phyloP scores from a whole-genome alignment of 1,140 invertebrate genomes.

The Cryptotermes secundus region DNA sequence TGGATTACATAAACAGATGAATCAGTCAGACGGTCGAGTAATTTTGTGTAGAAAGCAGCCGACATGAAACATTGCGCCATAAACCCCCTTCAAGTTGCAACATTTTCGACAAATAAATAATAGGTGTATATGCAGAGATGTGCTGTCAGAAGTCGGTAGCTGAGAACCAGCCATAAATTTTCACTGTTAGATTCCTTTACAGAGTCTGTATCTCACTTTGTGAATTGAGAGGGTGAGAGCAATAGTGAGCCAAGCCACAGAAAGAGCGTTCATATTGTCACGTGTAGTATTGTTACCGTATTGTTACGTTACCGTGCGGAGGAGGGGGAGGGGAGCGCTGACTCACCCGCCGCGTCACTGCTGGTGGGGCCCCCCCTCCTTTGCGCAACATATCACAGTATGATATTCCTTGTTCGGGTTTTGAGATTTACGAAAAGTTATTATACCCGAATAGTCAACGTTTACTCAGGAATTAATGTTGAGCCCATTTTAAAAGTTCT shows the following conservation, averaged over 20 bases:
- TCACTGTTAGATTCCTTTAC: not conserved
- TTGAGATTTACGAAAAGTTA: no score
- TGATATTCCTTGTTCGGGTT: no score
- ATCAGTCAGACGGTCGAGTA: not conserved
- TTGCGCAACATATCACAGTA: no score
- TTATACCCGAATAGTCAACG: no score
- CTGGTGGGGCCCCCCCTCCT: no score
- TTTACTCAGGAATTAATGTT: no score
- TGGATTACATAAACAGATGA: not conserved
- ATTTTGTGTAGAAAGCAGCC: conserved; percentile 7
- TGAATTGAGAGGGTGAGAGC: not conserved
- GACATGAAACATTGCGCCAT: conserved; percentile 15
- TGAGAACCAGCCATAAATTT: not conserved
- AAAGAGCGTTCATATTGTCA: no score
- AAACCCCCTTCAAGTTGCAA: not conserved
- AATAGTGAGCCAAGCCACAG: not conserved
- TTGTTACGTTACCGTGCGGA: no score
- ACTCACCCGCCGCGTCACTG: no score
- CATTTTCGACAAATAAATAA: not conserved
- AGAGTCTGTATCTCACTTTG: not conserved
- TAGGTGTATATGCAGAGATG: not conserved
- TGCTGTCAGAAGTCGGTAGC: not conserved
- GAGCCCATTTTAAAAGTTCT: no score
- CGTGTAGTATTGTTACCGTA: no score
- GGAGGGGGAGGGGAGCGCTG: no score